Conservation (phyloP, 2,797 vertebrate species). For the Coranthus polyacanthus region DNA sequence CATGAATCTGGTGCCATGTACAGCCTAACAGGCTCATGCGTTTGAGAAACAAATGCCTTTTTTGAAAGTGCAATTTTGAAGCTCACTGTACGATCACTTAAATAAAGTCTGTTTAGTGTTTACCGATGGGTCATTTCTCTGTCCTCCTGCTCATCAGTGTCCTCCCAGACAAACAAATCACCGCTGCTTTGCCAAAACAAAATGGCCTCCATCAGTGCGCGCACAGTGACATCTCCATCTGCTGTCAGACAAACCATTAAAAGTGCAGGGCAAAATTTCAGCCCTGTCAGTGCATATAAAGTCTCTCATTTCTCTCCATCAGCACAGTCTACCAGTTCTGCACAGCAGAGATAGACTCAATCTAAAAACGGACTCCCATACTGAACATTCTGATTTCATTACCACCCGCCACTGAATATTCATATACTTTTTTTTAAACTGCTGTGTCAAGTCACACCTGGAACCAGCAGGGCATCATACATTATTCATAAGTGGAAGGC, state of each 20-base stretch:
- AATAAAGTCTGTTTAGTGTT: conserved; percentile 74
- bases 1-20: conserved; percentile 16
- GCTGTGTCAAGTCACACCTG: conserved; percentile 83
- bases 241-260: conserved; percentile 86
- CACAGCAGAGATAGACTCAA: conserved; percentile 78
- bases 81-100: conserved; percentile 48
- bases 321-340: conserved; percentile 82
- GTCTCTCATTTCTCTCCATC: conserved; percentile 87
- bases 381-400: conserved; percentile 87
- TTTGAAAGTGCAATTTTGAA: conserved; percentile 50
- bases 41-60: conserved; percentile 41
- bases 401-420: conserved; percentile 86
- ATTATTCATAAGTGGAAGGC: conserved; percentile 85
- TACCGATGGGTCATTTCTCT: conserved; percentile 75
- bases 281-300: conserved; percentile 86
- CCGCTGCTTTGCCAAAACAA: conserved; percentile 77
- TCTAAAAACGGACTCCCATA: conserved; percentile 82
- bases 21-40: conserved; percentile 8
- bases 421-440: conserved; percentile 79
- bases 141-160: conserved; percentile 70
- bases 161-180: conserved; percentile 79
- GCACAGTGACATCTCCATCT: conserved; percentile 83
- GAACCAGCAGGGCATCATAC: conserved; percentile 76
- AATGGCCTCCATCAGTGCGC: conserved; percentile 78
- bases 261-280: conserved; percentile 83